Percentiles rank a stretch among this genome's conserved stretches.
These are phyloP conservation scores for Anguilla obscura DNA, from an alignment of 2,797 vertebrate genomes.

Conservation along the genomic window DNA sequence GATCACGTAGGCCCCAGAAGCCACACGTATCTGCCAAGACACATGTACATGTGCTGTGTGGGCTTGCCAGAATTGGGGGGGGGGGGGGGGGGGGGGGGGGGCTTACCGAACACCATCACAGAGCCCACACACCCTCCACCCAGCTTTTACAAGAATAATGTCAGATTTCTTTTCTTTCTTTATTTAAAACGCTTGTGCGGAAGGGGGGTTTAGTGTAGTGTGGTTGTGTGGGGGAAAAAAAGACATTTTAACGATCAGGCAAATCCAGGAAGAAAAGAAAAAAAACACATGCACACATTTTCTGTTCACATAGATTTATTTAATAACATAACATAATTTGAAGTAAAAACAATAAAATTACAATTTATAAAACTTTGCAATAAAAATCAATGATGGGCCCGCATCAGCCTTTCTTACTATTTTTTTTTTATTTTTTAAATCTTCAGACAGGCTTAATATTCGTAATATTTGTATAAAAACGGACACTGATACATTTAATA, in stretches of 20 bases:
- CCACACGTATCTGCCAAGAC: not conserved
- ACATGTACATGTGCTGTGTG: not conserved
- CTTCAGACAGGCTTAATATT: conserved; percentile 15
- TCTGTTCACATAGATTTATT: conserved; percentile 27
- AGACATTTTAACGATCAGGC: too few species aligned
- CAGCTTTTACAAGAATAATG: not conserved
- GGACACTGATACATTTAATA: not conserved
- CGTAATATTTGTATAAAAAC: conserved; percentile 3
- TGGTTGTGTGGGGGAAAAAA: not conserved
- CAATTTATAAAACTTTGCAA: conserved; percentile 26
- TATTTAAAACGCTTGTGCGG: not conserved
- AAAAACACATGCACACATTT: not conserved
- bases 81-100: not conserved
- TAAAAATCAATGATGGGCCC: conserved; percentile 33
- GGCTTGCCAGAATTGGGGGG: not conserved
- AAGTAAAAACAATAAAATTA: conserved; percentile 18
- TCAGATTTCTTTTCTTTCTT: not conserved
- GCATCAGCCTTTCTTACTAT: conserved; percentile 28
- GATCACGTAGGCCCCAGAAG: not conserved
- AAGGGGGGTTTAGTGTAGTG: not conserved
- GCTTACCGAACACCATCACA: not conserved
- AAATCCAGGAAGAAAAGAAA: not conserved
- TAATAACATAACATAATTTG: conserved; percentile 16
- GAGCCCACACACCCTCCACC: not conserved
- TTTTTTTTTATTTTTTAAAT: not conserved